Evolutionary conservation across 2,113 vertebrate genomes (phyloP).

Genomic region (Phylloscopus trochiloides): DNA sequence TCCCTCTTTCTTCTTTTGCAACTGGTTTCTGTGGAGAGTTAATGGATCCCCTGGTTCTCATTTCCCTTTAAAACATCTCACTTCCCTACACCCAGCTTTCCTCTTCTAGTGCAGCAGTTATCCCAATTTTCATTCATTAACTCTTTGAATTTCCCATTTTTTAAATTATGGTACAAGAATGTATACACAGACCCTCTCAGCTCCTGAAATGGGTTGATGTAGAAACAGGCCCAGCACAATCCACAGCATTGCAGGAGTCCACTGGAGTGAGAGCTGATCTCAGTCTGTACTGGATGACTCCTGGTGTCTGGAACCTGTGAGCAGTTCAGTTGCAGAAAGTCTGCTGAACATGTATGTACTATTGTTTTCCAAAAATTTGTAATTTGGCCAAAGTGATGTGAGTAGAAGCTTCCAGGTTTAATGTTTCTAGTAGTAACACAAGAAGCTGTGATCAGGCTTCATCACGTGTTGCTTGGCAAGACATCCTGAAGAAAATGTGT

Average conservation of each 20-base stretch:
- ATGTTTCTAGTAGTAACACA: fast-evolving
- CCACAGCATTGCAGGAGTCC: neutral
- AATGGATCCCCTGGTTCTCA: neutral
- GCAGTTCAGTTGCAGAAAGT: neutral
- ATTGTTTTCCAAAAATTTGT: neutral
- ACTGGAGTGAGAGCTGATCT: neutral
- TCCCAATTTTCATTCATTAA: neutral
- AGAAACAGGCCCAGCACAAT: neutral
- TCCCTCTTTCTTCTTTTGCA: neutral
- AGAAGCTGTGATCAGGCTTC: neutral
- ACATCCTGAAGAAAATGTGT: neutral
- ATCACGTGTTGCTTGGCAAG: neutral
- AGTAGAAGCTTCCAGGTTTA: neutral
- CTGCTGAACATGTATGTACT: fast-evolving
- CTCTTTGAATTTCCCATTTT: neutral
- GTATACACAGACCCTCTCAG: neutral
- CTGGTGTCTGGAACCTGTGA: neutral
- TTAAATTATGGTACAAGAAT: neutral
- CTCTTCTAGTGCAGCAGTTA: neutral
- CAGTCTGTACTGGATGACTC: neutral
- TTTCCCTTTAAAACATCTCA: neutral
- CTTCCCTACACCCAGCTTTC: neutral
- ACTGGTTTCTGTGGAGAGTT: neutral
- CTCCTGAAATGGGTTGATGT: neutral
- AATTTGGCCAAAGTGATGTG: neutral